These are phyloP conservation scores for Ianthella basta DNA, from an alignment of 37 sponge, comb jelly and placozoan species.

Conservation along the genomic window DNA sequence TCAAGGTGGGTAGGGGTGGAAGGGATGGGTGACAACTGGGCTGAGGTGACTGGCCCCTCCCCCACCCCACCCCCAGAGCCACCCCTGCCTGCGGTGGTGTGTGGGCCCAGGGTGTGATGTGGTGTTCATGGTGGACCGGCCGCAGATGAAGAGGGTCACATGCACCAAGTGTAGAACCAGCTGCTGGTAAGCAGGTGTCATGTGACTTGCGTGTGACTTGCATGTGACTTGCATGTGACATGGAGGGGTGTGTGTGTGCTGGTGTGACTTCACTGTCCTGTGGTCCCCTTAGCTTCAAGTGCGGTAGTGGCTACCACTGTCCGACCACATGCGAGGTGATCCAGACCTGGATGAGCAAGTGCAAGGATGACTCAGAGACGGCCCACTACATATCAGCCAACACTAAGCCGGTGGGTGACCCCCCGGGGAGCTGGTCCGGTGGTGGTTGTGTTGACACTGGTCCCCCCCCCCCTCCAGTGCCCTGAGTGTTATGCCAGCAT, in stretches of 20 bases:
- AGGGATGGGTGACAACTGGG: neutral
- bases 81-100: constrained; percentile 81
- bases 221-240: too few relatives aligned
- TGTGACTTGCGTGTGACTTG: neutral
- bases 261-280: too few relatives aligned
- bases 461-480: constrained; percentile 54
- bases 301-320: constrained; percentile 79
- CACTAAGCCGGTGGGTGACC: constrained; percentile 81
- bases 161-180: constrained; percentile 62
- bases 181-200: constrained; percentile 59
- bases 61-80: constrained; percentile 40
- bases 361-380: constrained; percentile 87
- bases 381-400: constrained; percentile 88
- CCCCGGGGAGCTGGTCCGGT: neutral
- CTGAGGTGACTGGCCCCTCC: neutral
- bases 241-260: neutral
- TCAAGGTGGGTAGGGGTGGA: neutral
- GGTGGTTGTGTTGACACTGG: neutral
- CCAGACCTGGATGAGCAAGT: constrained; percentile 74
- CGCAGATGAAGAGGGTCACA: constrained; percentile 56
- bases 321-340: constrained; percentile 75
- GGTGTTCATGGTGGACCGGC: constrained; percentile 59
- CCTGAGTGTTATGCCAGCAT: constrained; percentile 85
- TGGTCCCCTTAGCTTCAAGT: constrained; percentile 56
- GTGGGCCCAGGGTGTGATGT: constrained; percentile 80